A percentile compares a stretch with the other conserved stretches of the same genome.
phyloP scores from a whole-genome alignment of 2,888 invertebrate genomes.

The Mimas tiliae region DNA sequence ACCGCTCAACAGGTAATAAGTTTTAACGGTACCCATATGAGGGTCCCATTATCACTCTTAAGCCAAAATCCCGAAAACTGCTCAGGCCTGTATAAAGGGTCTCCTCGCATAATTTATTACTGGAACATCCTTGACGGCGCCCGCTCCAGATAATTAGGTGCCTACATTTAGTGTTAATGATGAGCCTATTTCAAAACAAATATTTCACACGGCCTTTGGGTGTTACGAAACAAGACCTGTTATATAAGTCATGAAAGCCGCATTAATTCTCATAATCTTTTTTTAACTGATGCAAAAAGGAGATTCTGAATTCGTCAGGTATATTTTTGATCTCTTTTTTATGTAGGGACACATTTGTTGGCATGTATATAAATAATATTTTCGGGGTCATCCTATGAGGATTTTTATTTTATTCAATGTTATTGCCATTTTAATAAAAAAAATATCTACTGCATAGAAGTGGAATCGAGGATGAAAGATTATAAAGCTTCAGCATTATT shows the following conservation, averaged over 20 bases:
- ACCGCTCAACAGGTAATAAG: constrained; percentile 59
- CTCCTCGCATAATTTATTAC: constrained; percentile 60
- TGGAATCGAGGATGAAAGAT: too few relatives aligned
- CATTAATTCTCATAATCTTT: background rate
- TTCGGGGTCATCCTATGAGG: too few relatives aligned
- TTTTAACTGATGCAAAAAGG: background rate
- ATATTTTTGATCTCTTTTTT: too few relatives aligned
- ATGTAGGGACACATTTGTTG: too few relatives aligned
- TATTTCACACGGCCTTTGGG: constrained; percentile 1
- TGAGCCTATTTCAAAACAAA: constrained; percentile 16
- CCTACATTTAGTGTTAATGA: constrained; percentile 29
- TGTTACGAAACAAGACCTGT: background rate
- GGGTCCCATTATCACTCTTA: constrained; percentile 63
- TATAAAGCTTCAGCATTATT: too few relatives aligned
- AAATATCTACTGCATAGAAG: too few relatives aligned
- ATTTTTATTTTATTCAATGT: too few relatives aligned
- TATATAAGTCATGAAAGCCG: background rate
- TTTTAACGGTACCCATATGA: constrained; percentile 55
- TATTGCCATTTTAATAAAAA: too few relatives aligned
- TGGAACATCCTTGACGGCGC: constrained; percentile 59
- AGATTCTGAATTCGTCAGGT: too few relatives aligned
- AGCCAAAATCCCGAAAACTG: constrained; percentile 62
- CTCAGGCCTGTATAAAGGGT: constrained; percentile 58
- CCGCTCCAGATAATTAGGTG: constrained; percentile 54
- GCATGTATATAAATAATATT: too few relatives aligned